Evolutionary conservation across 2,888 invertebrate genomes (phyloP).

Genomic region (Phania funesta): DNA sequence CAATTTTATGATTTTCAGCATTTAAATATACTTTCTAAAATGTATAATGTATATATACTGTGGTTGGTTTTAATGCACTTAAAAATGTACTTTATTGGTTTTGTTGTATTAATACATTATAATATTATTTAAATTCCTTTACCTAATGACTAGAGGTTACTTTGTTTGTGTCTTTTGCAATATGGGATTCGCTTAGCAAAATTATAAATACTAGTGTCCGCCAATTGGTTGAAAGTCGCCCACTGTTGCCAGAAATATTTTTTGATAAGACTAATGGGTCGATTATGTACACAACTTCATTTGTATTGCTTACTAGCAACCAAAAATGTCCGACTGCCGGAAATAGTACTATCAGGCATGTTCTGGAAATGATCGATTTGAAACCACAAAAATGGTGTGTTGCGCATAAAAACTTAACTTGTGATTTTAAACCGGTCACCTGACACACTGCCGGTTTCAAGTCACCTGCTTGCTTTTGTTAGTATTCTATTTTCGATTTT

Average conservation of each 20-base stretch:
- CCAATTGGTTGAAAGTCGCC: no score
- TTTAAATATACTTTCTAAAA: conserved; percentile 72
- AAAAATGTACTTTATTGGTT: conserved; percentile 64
- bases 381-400: no score
- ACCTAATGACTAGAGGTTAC: conserved; percentile 46
- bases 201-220: conserved; percentile 20
- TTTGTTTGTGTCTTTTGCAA: conserved; percentile 23
- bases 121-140: conserved; percentile 30
- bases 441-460: no score
- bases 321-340: no score
- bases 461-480: not conserved
- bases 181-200: conserved; percentile 59
- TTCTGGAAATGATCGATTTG: no score
- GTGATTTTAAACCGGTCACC: no score
- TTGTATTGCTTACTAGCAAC: no score
- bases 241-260: no score
- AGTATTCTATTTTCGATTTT: not conserved
- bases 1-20: conserved; percentile 69
- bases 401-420: no score
- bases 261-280: no score
- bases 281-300: no score
- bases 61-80: conserved; percentile 64
- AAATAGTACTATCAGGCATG: no score
- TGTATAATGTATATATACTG: conserved; percentile 63
- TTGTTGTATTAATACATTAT: conserved; percentile 37